A percentile compares a stretch with the other conserved stretches of the same genome.
Evolutionary conservation across 2,113 vertebrate species (phyloP).

Genomic region (Diadophis punctatus): DNA sequence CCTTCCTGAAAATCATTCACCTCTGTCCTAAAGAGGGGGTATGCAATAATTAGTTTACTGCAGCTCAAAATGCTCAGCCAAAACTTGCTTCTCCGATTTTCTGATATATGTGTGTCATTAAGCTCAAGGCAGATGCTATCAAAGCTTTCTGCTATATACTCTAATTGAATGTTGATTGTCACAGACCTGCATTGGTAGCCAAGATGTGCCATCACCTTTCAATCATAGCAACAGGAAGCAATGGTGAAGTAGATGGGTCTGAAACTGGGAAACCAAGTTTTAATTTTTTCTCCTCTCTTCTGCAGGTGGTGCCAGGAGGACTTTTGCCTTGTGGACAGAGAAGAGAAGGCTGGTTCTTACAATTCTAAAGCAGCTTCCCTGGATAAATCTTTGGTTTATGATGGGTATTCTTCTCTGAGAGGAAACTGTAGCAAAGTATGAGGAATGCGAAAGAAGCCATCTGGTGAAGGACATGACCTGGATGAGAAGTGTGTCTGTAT

Average conservation of each 20-base stretch:
- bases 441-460: neutral
- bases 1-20: neutral
- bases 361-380: neutral
- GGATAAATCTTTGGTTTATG: conserved; percentile 70
- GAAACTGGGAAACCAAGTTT: accelerated
- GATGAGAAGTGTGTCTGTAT: neutral
- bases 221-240: neutral
- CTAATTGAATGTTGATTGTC: accelerated
- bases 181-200: neutral
- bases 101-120: neutral
- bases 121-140: neutral
- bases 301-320: conserved; percentile 81
- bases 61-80: neutral
- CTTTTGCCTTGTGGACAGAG: conserved; percentile 68
- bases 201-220: neutral
- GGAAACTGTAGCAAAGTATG: neutral
- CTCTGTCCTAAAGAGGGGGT: neutral
- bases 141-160: no score
- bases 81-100: no score
- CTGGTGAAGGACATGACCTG: neutral
- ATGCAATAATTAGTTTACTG: no score
- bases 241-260: neutral
- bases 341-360: conserved; percentile 63
- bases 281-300: neutral
- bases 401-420: conserved; percentile 2